Base-by-base conservation (phyloP, 1,140 invertebrate genomes). In the Asobara japonica region DNA sequence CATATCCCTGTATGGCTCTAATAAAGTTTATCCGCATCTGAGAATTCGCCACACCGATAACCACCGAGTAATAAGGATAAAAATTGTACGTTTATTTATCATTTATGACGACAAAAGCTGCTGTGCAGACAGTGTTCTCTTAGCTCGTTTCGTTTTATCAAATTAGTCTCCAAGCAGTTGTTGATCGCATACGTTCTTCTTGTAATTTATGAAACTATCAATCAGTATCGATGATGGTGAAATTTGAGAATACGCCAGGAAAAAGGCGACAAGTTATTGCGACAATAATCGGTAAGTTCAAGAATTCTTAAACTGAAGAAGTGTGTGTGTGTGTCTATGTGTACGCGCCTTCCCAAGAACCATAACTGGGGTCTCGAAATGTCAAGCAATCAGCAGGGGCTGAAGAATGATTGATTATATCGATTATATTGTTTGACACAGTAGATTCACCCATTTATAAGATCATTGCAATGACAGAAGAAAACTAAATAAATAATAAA, bases 231-330 rank as follows among this genome's bases (percentile, higher is more conserved):
- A 20, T 51, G 1, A 51, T 51, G 45, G n/a, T 18, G 20, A 51
- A 20, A 38, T 38, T n/a, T 16, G 45, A 13, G 45, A 51, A 5
- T 51, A 16, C 16, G 22, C 74, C 81, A 5, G 82, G 83, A 45
- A 83, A 78, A 65, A 41, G 71, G 22, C 77, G 76, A 13, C 83
- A 84, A 33, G 69, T 80, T 65, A 4, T 82, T 0, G 74, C 79
- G 7, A 27, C 80, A 0, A 0, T 76, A 3, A 65, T 79, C 27
- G 75, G 83, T 84, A 31, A 76, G 79, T 83, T 61, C 16, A 11
- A 20, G 11, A 13, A 27, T 25, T 41, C 7, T 45, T 20, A 31
- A 36, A 36, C n/a, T n/a, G n/a, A n/a, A n/a, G n/a, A n/a, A n/a
- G n/a, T n/a, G n/a, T n/a, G n/a, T n/a, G n/a, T n/a, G n/a, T n/a